Evolutionary conservation across 2,797 vertebrate genomes (phyloP), one percentile per base, ranked within the genome.

Genomic region (Salmo trutta): DNA sequence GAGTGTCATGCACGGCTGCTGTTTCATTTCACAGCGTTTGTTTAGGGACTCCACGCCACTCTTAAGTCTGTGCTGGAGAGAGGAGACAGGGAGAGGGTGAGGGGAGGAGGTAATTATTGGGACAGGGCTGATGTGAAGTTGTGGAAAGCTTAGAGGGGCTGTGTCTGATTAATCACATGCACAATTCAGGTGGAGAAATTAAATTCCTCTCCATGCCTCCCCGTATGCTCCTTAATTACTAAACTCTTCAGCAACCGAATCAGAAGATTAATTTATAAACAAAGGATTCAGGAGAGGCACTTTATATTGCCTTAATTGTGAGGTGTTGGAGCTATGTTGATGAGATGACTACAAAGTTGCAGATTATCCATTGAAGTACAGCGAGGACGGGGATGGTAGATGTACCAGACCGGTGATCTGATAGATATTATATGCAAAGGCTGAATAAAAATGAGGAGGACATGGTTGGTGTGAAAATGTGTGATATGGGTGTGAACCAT

Each of bases 1-100:
- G 53, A 36, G 65, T 73, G 81, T 85, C 85, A 83, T 81, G 82
- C 81, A 85, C 78, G 69, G 71, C 72, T 79, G 79, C 71, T 80
- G 71, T 78, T 86, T 86, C 81, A 84, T 88, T 86, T 83, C 75
- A 14, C n/a, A 65, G 71, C 78, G 71, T 86, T 82, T 86, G 85
- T 85, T 80, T 76, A 71, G 81, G 76, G 75, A 84, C 72, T 54
- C 51, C 51, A 31, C 59, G 17, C 56, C 69, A 3, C 72, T 74
- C 75, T 12, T 6, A 56, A 21, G 21, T 64, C 59, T 21, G 21
- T 64, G 10, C 59, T 24, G 21, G 21, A 64, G 59, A 64, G 41
- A 47, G 41, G 41, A 47, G 41, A 47, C 41, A 12, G 59, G 21
- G 59, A 27, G 10, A 64, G 8, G 56, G 56, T 19, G 56, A 59